Percentiles rank a stretch among this genome's conserved stretches.
Conservation (phyloP, 2,888 invertebrate species). For the Dolichomitus sp. region DNA sequence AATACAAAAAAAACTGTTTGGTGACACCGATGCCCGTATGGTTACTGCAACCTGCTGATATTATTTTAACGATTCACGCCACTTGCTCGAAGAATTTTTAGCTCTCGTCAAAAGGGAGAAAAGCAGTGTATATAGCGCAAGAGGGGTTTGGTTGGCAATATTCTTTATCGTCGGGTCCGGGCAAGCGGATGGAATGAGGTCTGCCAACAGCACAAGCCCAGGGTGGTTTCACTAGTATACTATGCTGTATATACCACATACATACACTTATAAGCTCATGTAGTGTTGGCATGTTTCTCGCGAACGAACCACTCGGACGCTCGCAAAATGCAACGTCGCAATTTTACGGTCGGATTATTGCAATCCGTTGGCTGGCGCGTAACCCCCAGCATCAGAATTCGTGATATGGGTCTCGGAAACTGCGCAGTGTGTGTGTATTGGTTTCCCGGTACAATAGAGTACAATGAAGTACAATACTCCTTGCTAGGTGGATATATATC, state of each 20-base stretch:
- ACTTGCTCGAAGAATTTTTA: conserved; percentile 52
- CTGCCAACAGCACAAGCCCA: conserved; percentile 15
- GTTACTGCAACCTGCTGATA: conserved; percentile 38
- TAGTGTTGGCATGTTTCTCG: conserved; percentile 44
- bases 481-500: conserved; percentile 23
- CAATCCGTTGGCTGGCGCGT: conserved; percentile 54
- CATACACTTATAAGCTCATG: conserved; percentile 17
- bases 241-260: not conserved
- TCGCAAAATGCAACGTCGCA: conserved; percentile 67
- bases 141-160: conserved; percentile 44
- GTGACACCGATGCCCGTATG: conserved; percentile 20
- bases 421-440: conserved; percentile 1
- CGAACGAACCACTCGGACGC: conserved; percentile 38
- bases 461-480: conserved; percentile 50
- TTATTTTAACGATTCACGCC: conserved; percentile 72
- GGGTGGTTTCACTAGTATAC: conserved; percentile 15
- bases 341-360: conserved; percentile 70
- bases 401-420: conserved; percentile 46
- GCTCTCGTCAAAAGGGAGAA: conserved; percentile 34
- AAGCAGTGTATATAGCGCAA: conserved; percentile 1
- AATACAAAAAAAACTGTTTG: conserved; percentile 31
- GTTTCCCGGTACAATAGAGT: conserved; percentile 10
- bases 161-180: conserved; percentile 68
- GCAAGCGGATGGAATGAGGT: conserved; percentile 17
- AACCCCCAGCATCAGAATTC: conserved; percentile 38